Base-by-base conservation (phyloP, 1,140 invertebrate species). In the Drosophila tropicalis region DNA sequence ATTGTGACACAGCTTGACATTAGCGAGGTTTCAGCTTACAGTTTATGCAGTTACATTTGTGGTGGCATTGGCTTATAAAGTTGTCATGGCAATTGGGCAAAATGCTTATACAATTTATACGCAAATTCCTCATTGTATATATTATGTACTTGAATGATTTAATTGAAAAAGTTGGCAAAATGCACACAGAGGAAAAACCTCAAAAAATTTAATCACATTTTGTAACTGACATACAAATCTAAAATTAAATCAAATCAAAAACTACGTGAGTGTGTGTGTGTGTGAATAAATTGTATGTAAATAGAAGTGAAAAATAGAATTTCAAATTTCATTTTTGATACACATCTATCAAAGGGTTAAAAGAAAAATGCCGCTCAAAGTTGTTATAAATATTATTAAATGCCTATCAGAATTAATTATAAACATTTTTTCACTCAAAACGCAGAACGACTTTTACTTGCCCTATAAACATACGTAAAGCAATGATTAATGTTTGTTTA, bases 1-100 rank as follows among this genome's bases (percentile, higher is more conserved):
- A 81, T 81, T 75, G 80, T 81, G 81, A 69, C 70, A 67, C 74
- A 65, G 72, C 39, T 60, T 62, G 67, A 63, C 70, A 81, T 85
- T 70, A 73, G 70, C 41, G 41, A 61, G 56, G 40, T 22, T 72
- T 66, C 39, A 66, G 64, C n/a, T 44, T 36, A 34, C 15, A 17
- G 9, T 29, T 61, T 41, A 39, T 22, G 34, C 25, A 39, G 32
- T 47, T 17, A 5, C 40, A 36, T 22, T 29, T 32, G 44, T 6
- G 10, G 40, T 56, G 22, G 15, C 29, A 57, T 29, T 55, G 51
- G 70, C 65, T 81, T 85, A 78, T 63, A 65, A 61, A 76, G 66
- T 56, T 72, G 67, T 65, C 62, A 47, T 44, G 54, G 70, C 57
- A 71, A 74, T 70, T 71, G 58, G 25, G 55, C 17, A 70, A 69